Evolutionary conservation across 2,797 vertebrate genomes (phyloP), one percentile per base, ranked within the genome.

Genomic region (Cyclopterus lumpus): DNA sequence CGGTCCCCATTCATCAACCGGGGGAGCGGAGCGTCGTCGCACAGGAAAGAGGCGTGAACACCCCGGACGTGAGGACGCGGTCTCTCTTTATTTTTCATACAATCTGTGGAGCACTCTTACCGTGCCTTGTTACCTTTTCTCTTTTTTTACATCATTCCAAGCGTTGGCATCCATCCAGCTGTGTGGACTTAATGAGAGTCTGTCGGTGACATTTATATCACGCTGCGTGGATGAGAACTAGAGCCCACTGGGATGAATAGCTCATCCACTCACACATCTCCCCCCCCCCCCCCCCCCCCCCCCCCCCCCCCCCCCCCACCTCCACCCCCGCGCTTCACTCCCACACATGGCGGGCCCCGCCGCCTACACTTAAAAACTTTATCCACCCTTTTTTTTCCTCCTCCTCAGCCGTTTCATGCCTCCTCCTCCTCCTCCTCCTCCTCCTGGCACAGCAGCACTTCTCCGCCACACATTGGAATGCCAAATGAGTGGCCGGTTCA

Each of bases 201-300:
- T 86, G 75, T 54, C 53, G 85, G 77, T 93, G 93, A 90, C 91
- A 91, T 94, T 94, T 92, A 81, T 83, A 76, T 83, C 87, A 67
- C 10, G 71, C 80, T 71, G 69, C 28, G 74, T 59, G 65, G 77
- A 88, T 83, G 86, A 89, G 81, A 80, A 77, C 67, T 46, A 9
- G 68, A 83, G 77, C 85, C 86, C 70, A 64, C 53, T 15, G 78
- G 83, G 88, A 90, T 88, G 77, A 84, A 82, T 80, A 89, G 81
- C 85, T 77, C 87, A 87, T 89, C 82, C 82, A 62, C 58, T 48
- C 67, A 80, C 86, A 80, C 78, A 22, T 54, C 68, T 70, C 69
- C 48, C 26, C 70, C 30, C 5, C 30, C 30, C 30, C 30, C 30
- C 5, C 5, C 5, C 30, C 30, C 5, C 30, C 30, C 30, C 5